phyloP scores from a whole-genome alignment of 2,888 invertebrate genomes.

The Nycteola revayana region DNA sequence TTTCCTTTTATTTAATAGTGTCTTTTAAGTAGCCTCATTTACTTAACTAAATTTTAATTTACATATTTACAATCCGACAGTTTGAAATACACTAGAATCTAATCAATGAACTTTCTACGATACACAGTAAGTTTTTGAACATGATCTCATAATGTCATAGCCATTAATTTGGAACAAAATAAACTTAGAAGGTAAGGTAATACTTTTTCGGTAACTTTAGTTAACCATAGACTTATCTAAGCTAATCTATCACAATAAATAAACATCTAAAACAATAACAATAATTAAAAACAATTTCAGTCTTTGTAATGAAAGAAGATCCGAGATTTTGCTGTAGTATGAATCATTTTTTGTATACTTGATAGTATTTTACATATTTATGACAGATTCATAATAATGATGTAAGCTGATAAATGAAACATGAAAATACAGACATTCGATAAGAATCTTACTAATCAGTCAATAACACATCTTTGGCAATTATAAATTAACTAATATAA shows the following conservation, averaged over 20 bases:
- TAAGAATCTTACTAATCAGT: constrained; percentile 41
- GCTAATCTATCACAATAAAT: constrained; percentile 74
- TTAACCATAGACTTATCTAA: constrained; percentile 60
- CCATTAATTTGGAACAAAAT: constrained; percentile 62
- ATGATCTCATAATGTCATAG: constrained; percentile 56
- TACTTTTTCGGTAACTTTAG: constrained; percentile 79
- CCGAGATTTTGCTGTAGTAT: constrained; percentile 31
- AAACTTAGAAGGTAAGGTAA: constrained; percentile 67
- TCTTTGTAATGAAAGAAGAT: constrained; percentile 60
- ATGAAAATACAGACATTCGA: constrained; percentile 22
- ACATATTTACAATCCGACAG: constrained; percentile 63
- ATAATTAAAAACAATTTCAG: constrained; percentile 68
- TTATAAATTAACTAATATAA: constrained; percentile 39
- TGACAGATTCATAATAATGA: constrained; percentile 20
- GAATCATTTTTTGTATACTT: constrained; percentile 17
- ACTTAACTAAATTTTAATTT: constrained; percentile 45
- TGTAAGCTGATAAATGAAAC: constrained; percentile 17
- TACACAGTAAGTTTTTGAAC: constrained; percentile 39
- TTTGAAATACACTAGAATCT: constrained; percentile 36
- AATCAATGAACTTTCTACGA: constrained; percentile 23
- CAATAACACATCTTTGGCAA: constrained; percentile 59
- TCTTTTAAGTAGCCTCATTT: constrained; percentile 62
- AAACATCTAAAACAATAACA: constrained; percentile 74
- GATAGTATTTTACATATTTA: constrained; percentile 32
- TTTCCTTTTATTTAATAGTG: constrained; percentile 46